These are phyloP conservation scores for Polylopha cassiicola DNA, from an alignment of 2,888 invertebrate species.

Conservation along the genomic window DNA sequence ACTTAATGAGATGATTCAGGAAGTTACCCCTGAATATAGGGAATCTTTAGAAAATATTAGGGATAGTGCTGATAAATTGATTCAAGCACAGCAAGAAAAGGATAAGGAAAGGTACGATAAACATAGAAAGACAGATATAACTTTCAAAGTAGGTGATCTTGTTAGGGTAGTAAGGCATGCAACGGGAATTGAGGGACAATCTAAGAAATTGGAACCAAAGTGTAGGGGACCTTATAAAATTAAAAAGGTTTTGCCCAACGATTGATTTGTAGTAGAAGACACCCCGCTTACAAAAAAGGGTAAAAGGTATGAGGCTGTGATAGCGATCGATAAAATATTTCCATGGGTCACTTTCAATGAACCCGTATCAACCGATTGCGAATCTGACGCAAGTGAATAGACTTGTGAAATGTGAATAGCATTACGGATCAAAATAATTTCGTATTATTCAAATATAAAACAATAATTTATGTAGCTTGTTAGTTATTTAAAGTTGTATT, in stretches of 20 bases:
- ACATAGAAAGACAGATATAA: conserved; percentile 6
- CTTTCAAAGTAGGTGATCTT: conserved; percentile 10
- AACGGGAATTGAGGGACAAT: neutral
- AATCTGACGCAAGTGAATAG: no score
- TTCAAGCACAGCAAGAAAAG: conserved; percentile 15
- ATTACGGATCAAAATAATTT: no score
- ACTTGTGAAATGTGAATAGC: no score
- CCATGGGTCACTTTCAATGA: conserved; percentile 28
- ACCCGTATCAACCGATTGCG: conserved; percentile 1
- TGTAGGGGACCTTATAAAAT: conserved; percentile 10
- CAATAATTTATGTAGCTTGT: no score
- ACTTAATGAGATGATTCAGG: conserved; percentile 16
- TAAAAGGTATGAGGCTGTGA: conserved; percentile 24
- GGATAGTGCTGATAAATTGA: conserved; percentile 11
- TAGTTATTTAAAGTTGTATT: no score
- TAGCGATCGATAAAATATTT: conserved; percentile 29
- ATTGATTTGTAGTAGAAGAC: conserved; percentile 28
- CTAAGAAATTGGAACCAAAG: conserved; percentile 13
- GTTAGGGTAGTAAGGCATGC: conserved; percentile 7
- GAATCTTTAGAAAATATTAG: conserved; percentile 12
- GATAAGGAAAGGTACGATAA: conserved; percentile 15
- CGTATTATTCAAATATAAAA: no score
- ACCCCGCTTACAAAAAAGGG: conserved; percentile 28
- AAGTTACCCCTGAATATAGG: neutral
- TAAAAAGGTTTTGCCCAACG: conserved; percentile 2